Percentiles rank a stretch among this genome's conserved stretches.
Evolutionary conservation across 2,113 vertebrate genomes (phyloP).

Genomic region (Neodontobutis hainanensis): DNA sequence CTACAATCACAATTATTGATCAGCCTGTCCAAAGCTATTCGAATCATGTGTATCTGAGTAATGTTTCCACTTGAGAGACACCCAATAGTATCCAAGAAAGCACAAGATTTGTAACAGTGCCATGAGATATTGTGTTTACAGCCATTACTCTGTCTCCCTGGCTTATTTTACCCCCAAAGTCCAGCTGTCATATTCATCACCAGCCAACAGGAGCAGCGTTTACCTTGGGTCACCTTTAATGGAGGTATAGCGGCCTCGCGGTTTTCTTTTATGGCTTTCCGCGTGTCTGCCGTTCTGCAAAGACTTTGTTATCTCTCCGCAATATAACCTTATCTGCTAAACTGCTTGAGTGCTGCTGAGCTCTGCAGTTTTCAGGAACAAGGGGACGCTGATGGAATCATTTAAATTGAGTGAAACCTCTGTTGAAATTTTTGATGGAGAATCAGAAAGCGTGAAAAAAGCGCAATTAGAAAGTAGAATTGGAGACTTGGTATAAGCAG

Average conservation of each 20-base stretch:
- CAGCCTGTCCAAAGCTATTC: slow-evolving; percentile 19
- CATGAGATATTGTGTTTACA: slow-evolving; percentile 42
- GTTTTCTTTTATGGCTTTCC: slow-evolving; percentile 16
- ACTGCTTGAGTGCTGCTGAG: slow-evolving; percentile 53
- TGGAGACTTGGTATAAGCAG: background rate
- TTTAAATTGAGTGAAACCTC: slow-evolving; percentile 49
- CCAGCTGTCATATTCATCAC: slow-evolving; percentile 34
- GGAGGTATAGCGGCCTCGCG: slow-evolving; percentile 20
- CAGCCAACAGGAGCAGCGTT: background rate
- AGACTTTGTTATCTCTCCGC: slow-evolving; percentile 55
- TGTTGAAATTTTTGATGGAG: slow-evolving; percentile 32
- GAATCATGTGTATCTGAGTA: slow-evolving; percentile 53
- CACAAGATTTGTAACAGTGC: slow-evolving; percentile 32
- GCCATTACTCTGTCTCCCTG: slow-evolving; percentile 26
- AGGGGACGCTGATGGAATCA: slow-evolving; percentile 51
- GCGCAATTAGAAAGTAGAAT: background rate
- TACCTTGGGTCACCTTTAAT: slow-evolving; percentile 41
- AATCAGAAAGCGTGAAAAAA: background rate
- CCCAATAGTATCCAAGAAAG: slow-evolving; percentile 14
- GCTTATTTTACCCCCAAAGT: background rate
- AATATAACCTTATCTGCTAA: slow-evolving; percentile 49
- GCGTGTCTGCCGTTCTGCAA: slow-evolving; percentile 32
- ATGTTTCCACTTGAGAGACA: slow-evolving; percentile 43
- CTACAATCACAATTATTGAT: slow-evolving; percentile 56
- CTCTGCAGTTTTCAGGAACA: slow-evolving; percentile 50